phyloP scores from a whole-genome alignment of 2,888 invertebrate species.

The Mimachlamys varia region DNA sequence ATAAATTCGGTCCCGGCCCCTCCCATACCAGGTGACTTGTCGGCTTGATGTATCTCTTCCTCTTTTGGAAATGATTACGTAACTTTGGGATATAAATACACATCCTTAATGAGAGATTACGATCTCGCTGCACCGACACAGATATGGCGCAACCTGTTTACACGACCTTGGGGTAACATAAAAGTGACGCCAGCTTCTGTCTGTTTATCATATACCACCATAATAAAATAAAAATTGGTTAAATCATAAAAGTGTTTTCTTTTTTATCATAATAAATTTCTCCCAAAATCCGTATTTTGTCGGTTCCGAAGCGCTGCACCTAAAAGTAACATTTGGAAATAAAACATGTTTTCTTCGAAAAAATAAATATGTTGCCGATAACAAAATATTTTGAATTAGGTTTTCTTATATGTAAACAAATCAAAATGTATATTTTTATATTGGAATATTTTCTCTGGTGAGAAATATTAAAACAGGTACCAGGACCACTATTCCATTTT shows the following conservation, averaged over 20 bases:
- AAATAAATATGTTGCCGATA: too few species aligned
- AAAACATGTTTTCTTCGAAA: too few species aligned
- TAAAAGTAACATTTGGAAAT: neutral
- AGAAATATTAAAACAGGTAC: too few species aligned
- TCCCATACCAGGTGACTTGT: neutral
- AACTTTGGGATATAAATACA: slow-evolving; percentile 18
- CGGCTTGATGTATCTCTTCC: neutral
- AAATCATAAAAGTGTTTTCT: neutral
- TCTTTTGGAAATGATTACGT: slow-evolving; percentile 17
- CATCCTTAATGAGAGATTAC: slow-evolving; percentile 21
- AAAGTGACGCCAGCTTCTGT: slow-evolving; percentile 11
- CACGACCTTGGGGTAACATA: slow-evolving; percentile 28
- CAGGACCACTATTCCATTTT: too few species aligned
- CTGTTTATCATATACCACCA: slow-evolving; percentile 9
- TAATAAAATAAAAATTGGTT: neutral
- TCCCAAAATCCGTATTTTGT: neutral
- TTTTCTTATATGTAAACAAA: too few species aligned
- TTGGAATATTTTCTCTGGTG: too few species aligned
- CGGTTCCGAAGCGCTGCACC: neutral
- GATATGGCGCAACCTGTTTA: slow-evolving; percentile 34
- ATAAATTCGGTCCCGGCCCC: neutral
- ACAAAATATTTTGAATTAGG: too few species aligned
- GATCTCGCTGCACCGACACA: slow-evolving; percentile 11
- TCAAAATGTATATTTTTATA: too few species aligned
- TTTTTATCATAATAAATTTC: neutral